Evolutionary conservation across 23 tunicate species (phyloP).

Genomic region (Oikopleura albicans): DNA sequence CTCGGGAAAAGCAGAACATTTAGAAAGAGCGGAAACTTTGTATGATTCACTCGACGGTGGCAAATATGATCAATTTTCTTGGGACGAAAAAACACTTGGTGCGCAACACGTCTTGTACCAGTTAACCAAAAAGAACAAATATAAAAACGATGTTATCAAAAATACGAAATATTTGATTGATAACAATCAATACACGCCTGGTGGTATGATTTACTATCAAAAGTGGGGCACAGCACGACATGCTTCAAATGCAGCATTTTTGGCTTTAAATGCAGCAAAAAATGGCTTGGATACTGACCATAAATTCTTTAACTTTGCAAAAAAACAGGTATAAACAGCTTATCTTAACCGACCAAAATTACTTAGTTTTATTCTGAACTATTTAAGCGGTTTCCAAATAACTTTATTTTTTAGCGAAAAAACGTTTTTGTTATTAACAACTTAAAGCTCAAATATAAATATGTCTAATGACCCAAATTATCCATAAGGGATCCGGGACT

Average conservation of each 20-base stretch:
- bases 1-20: no score
- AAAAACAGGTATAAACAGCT: no score
- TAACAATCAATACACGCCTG: neutral
- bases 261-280: neutral
- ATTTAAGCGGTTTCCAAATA: no score
- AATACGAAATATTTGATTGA: neutral
- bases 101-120: neutral
- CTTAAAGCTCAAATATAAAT: no score
- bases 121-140: neutral
- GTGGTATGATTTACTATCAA: neutral
- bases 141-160: neutral
- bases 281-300: no score
- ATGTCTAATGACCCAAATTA: no score
- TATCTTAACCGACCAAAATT: no score
- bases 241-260: slow-evolving; percentile 7
- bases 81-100: neutral
- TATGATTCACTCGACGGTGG: neutral
- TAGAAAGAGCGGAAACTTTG: neutral
- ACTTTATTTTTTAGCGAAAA: no score
- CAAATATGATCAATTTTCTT: neutral
- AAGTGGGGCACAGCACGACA: slow-evolving; percentile 5
- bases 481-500: no score
- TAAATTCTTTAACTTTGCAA: no score
- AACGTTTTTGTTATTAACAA: no score
- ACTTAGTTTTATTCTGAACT: no score